phyloP scores from a whole-genome alignment of 2,113 vertebrate species.

The Sphaerodactylus townsendi region DNA sequence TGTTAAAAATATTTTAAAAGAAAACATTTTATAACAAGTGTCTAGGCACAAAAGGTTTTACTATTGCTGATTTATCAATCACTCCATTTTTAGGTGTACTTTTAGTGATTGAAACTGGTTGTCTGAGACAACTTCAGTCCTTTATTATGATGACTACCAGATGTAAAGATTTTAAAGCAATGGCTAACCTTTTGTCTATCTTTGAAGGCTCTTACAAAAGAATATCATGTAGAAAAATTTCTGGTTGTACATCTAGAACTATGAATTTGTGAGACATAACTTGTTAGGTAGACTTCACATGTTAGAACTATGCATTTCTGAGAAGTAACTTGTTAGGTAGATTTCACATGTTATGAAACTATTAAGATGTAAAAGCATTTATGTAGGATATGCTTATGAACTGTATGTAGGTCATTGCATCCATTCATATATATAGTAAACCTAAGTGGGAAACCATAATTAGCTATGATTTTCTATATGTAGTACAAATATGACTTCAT shows the following conservation, averaged over 20 bases:
- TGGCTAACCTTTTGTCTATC: conserved; percentile 60
- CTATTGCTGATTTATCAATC: conserved; percentile 48
- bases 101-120: conserved; percentile 70
- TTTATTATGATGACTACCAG: conserved; percentile 60
- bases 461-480: not conserved
- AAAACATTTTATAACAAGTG: not conserved
- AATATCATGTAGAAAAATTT: not conserved
- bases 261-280: not conserved
- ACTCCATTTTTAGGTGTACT: conserved; percentile 64
- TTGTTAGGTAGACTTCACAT: not conserved
- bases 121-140: conserved; percentile 58
- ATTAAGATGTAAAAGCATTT: not conserved
- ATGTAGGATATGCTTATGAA: not conserved
- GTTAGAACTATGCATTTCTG: not conserved
- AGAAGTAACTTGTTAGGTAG: not conserved
- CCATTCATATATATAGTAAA: not conserved
- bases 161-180: conserved; percentile 59
- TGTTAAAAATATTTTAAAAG: not conserved
- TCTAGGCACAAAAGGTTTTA: conserved; percentile 55
- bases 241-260: not conserved
- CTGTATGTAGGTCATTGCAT: not conserved
- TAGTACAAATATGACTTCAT: not conserved
- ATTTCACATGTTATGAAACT: not conserved
- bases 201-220: conserved; percentile 23
- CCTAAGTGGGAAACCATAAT: not conserved